phyloP scores from a whole-genome alignment of 2,888 invertebrate species.

The Ochropleura leucogaster region DNA sequence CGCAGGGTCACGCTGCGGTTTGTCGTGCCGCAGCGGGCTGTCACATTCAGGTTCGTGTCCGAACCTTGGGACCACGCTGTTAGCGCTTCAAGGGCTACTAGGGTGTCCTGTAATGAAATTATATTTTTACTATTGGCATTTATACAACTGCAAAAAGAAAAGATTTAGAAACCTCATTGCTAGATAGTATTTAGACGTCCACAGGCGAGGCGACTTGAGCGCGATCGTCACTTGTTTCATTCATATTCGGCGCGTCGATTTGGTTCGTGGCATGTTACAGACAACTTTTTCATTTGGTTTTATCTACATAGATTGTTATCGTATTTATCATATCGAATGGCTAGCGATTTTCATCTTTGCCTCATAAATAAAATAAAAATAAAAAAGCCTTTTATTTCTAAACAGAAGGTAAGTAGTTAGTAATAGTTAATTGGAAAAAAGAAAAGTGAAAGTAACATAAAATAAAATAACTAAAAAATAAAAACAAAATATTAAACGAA shows the following conservation, averaged over 20 bases:
- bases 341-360: too few relatives aligned
- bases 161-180: too few relatives aligned
- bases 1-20: slow-evolving; percentile 65
- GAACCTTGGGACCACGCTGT: slow-evolving; percentile 81
- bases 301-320: too few relatives aligned
- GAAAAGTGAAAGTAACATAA: too few relatives aligned
- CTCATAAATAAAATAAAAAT: too few relatives aligned
- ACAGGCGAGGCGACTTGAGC: not conserved
- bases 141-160: not conserved
- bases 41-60: slow-evolving; percentile 77
- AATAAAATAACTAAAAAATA: too few relatives aligned
- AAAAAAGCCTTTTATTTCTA: too few relatives aligned
- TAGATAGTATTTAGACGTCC: not conserved
- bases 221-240: not conserved
- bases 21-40: slow-evolving; percentile 65
- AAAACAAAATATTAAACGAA: too few relatives aligned
- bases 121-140: not conserved
- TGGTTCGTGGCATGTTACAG: too few relatives aligned
- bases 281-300: too few relatives aligned
- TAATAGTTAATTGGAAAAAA: too few relatives aligned
- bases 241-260: not conserved
- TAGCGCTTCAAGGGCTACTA: slow-evolving; percentile 90
- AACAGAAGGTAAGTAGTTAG: too few relatives aligned
- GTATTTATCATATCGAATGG: not conserved
- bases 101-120: slow-evolving; percentile 86